A percentile compares a stretch with the other conserved stretches of the same genome.
Evolutionary conservation across 1,140 invertebrate species (phyloP).

Genomic region (Olivierus martensii): DNA sequence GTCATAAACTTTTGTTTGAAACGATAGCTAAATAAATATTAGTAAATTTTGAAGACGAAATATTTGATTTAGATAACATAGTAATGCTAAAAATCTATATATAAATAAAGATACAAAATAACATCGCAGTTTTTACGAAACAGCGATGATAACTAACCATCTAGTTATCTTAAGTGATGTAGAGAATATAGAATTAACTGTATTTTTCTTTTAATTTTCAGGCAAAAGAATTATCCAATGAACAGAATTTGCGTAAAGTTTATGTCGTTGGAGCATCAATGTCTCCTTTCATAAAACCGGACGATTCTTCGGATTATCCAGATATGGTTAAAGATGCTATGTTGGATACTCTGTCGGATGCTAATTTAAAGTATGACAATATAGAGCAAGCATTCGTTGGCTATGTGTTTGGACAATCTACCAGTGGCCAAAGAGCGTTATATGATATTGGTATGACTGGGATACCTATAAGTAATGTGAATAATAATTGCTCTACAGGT

Average conservation of each 20-base stretch:
- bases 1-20: too few relatives aligned
- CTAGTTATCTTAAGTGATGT: too few relatives aligned
- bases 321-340: slow-evolving; percentile 89
- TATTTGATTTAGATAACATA: too few relatives aligned
- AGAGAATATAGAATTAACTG: too few relatives aligned
- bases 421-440: slow-evolving; percentile 83
- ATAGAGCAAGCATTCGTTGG: slow-evolving; percentile 83
- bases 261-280: slow-evolving; percentile 93
- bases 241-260: slow-evolving; percentile 36
- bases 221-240: too few relatives aligned
- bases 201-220: too few relatives aligned
- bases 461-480: slow-evolving; percentile 96
- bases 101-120: too few relatives aligned
- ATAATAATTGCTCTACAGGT: slow-evolving; percentile 98
- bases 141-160: too few relatives aligned
- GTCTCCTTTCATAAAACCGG: slow-evolving; percentile 92
- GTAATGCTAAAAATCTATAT: too few relatives aligned
- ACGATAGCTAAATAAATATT: too few relatives aligned
- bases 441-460: slow-evolving; percentile 93
- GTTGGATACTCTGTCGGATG: slow-evolving; percentile 72
- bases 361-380: slow-evolving; percentile 39
- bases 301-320: slow-evolving; percentile 70
- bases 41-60: too few relatives aligned
- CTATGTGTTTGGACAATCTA: slow-evolving; percentile 94
- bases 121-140: too few relatives aligned